These are phyloP conservation scores for Dolichopus griseipennis DNA, from an alignment of 2,888 invertebrate genomes.

Conservation along the genomic window DNA sequence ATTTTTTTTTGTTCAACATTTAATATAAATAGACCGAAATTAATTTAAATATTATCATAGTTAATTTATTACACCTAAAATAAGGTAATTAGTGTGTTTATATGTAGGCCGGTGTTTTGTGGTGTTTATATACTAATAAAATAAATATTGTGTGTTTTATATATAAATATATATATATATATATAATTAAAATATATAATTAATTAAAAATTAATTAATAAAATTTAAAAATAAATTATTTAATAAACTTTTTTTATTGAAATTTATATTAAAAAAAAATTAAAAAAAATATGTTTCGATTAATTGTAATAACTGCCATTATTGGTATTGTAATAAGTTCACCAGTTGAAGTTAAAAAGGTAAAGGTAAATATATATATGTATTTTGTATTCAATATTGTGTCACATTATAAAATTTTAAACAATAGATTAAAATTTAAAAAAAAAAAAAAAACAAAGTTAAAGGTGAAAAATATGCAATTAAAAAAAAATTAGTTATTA, in stretches of 20 bases:
- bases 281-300: neutral
- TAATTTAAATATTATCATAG: neutral
- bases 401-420: too few relatives aligned
- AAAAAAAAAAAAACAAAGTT: too few relatives aligned
- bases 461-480: too few relatives aligned
- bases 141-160: neutral
- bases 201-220: neutral
- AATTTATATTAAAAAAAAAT: too few relatives aligned
- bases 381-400: too few relatives aligned
- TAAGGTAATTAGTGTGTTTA: neutral
- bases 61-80: neutral
- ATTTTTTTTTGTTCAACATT: neutral
- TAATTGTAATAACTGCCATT: neutral
- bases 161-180: too few relatives aligned
- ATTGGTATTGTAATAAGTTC: neutral
- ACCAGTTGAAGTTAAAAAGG: neutral
- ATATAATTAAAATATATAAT: too few relatives aligned
- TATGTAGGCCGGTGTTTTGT: too few relatives aligned
- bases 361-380: neutral
- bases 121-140: neutral
- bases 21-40: constrained; percentile 2
- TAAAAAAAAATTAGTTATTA: too few relatives aligned
- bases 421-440: too few relatives aligned
- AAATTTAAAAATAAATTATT: neutral
- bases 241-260: too few relatives aligned